phyloP scores from a whole-genome alignment of 2,888 invertebrate species.

The Cosmorhoe ocellata region DNA sequence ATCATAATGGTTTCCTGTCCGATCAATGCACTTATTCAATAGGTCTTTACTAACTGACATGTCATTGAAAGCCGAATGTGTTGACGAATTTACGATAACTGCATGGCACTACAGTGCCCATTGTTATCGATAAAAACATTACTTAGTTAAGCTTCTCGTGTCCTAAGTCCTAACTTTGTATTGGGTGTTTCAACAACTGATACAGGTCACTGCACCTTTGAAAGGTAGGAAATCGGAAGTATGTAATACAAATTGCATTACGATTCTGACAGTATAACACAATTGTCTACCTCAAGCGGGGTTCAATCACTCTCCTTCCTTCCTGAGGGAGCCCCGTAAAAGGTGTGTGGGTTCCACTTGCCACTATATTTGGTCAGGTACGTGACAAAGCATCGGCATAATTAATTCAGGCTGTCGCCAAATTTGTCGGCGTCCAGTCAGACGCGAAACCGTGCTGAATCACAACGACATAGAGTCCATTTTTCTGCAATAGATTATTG shows the following conservation, averaged over 20 bases:
- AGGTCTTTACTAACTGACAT: constrained; percentile 28
- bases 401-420: constrained; percentile 75
- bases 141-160: constrained; percentile 24
- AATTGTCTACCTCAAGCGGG: constrained; percentile 46
- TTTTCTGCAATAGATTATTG: constrained; percentile 42
- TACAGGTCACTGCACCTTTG: constrained; percentile 44
- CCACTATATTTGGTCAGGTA: constrained; percentile 72
- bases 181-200: constrained; percentile 19
- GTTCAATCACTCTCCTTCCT: constrained; percentile 75
- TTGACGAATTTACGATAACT: constrained; percentile 32
- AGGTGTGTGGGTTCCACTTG: constrained; percentile 58
- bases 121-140: constrained; percentile 21
- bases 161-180: constrained; percentile 9
- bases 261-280: constrained; percentile 52
- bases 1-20: constrained; percentile 33
- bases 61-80: constrained; percentile 29
- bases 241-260: constrained; percentile 66
- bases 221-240: constrained; percentile 63
- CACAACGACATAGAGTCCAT: constrained; percentile 52
- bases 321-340: constrained; percentile 68
- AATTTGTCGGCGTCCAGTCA: constrained; percentile 59
- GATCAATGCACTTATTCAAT: constrained; percentile 38
- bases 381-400: constrained; percentile 71
- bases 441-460: constrained; percentile 60
- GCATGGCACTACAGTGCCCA: constrained; percentile 11